Base-by-base conservation (phyloP, 2,888 invertebrate species). In the Euclidia mi region DNA sequence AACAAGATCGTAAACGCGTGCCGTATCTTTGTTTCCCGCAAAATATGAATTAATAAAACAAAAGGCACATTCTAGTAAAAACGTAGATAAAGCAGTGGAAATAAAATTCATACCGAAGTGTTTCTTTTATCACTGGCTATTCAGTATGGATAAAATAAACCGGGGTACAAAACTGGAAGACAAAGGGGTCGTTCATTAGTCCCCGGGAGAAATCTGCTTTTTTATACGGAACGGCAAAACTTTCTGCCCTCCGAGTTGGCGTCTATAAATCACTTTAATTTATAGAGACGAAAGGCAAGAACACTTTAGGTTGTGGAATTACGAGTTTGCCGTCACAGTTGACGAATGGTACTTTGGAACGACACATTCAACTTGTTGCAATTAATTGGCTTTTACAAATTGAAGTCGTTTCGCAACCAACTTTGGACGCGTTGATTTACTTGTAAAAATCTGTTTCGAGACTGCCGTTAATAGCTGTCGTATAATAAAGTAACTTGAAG, bases 251-350 rank as follows among this genome's bases (percentile, higher is more conserved):
- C 81, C 82, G 82, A 90, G 85, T 83, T 65, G 81, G 77, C 78
- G 79, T 79, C 78, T 84, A 92, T 92, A 92, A 92, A 92, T 92
- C 91, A 91, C 87, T 84, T 88, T 89, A 91, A 92, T 91, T 91
- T 91, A 92, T 90, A 85, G 87, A 91, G 89, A 91, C 87, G 89
- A 88, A 88, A 76, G 85, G 84, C 61, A 71, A 71, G 82, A 83
- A 82, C 82, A 85, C 84, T 88, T 84, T 75, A 83, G 87, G 80
- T 88, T 80, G 81, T 72, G 76, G 70, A 65, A 59, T 75, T 70
- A 76, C 74, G 70, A 57, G 78, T 76, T 77, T 63, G 80, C 82
- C 78, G 83, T 89, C 85, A 87, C 77, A 74, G 78, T 79, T 88
- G 89, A 88, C 84, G 87, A 86, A 91, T 90, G 88, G 74, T 76